A percentile compares a stretch with the other conserved stretches of the same genome.
Evolutionary conservation across 2,888 invertebrate species (phyloP).

Genomic region (Dysmachus trigonus): DNA sequence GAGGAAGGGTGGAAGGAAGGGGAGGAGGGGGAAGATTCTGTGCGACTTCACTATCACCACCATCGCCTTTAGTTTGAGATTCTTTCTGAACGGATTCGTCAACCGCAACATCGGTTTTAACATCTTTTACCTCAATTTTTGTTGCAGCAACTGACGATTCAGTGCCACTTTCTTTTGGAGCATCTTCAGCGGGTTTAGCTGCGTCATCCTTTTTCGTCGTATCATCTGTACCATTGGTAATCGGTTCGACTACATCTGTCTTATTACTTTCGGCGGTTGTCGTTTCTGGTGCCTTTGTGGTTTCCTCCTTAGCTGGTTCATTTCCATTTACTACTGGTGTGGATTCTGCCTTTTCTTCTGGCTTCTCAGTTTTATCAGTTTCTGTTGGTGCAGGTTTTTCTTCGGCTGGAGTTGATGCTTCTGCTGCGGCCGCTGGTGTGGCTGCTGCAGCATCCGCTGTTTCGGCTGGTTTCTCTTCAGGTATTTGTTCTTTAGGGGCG

Average conservation of each 20-base stretch:
- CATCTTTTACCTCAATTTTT: slow-evolving; percentile 51
- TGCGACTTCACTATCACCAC: slow-evolving; percentile 47
- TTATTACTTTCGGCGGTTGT: slow-evolving; percentile 31
- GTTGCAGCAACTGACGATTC: slow-evolving; percentile 46
- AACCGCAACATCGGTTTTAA: slow-evolving; percentile 21
- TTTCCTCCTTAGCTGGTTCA: slow-evolving; percentile 6
- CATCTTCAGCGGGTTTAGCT: slow-evolving; percentile 18
- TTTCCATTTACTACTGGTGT: slow-evolving; percentile 21
- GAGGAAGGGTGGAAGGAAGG: slow-evolving; percentile 78
- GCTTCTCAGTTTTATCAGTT: slow-evolving; percentile 11
- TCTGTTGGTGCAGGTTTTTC: slow-evolving; percentile 50
- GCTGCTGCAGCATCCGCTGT: slow-evolving; percentile 44
- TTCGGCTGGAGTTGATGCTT: slow-evolving; percentile 42
- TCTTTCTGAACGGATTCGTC: slow-evolving; percentile 53
- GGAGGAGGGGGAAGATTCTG: slow-evolving; percentile 69
- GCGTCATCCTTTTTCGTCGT: slow-evolving; percentile 42
- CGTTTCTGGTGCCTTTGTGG: not conserved
- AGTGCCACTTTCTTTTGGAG: slow-evolving; percentile 53
- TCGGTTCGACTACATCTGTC: slow-evolving; percentile 16
- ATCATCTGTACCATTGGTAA: slow-evolving; percentile 35
- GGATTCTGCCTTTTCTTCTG: slow-evolving; percentile 49
- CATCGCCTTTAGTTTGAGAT: slow-evolving; percentile 56
- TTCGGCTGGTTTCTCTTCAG: slow-evolving; percentile 47
- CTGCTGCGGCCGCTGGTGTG: not conserved
- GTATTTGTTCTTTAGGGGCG: slow-evolving; percentile 44